A percentile compares a stretch with the other conserved stretches of the same genome.
These are phyloP conservation scores for Cyrtonyx montezumae DNA, from an alignment of 2,113 vertebrate species.

Conservation along the genomic window DNA sequence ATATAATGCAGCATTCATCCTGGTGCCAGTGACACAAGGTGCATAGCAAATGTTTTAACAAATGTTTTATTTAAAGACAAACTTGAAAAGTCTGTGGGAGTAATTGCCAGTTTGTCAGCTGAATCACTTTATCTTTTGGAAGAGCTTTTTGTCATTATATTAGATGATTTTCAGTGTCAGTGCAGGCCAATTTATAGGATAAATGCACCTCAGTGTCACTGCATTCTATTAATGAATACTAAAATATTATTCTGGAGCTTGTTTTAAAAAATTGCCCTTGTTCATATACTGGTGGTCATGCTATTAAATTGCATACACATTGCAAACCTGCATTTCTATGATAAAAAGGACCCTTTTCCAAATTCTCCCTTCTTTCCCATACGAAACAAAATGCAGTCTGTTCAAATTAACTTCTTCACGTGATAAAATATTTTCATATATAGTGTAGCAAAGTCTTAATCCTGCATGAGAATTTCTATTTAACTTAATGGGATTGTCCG, in stretches of 20 bases:
- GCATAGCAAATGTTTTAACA: constrained; percentile 48
- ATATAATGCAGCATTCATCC: constrained; percentile 64
- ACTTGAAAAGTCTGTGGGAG: constrained; percentile 67
- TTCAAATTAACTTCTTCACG: not conserved
- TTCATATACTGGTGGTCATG: not conserved
- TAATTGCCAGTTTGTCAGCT: constrained; percentile 78
- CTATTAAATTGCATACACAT: not conserved
- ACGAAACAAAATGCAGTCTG: not conserved
- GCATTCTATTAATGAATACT: constrained; percentile 35
- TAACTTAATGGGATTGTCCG: not conserved
- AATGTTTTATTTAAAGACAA: constrained; percentile 78
- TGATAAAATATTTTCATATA: not conserved
- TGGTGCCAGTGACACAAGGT: constrained; percentile 55
- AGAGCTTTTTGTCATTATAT: constrained; percentile 73
- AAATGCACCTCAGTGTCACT: constrained; percentile 46
- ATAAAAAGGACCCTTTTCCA: not conserved
- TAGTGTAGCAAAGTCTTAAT: not conserved
- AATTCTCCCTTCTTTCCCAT: not conserved
- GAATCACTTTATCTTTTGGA: constrained; percentile 69
- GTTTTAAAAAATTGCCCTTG: not conserved
- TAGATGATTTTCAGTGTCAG: constrained; percentile 67
- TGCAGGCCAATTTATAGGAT: constrained; percentile 44
- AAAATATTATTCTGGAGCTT: constrained; percentile 21
- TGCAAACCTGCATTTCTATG: not conserved
- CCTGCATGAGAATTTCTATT: not conserved